These are phyloP conservation scores for Origma solitaria DNA, from an alignment of 2,113 vertebrate species.

Conservation along the genomic window DNA sequence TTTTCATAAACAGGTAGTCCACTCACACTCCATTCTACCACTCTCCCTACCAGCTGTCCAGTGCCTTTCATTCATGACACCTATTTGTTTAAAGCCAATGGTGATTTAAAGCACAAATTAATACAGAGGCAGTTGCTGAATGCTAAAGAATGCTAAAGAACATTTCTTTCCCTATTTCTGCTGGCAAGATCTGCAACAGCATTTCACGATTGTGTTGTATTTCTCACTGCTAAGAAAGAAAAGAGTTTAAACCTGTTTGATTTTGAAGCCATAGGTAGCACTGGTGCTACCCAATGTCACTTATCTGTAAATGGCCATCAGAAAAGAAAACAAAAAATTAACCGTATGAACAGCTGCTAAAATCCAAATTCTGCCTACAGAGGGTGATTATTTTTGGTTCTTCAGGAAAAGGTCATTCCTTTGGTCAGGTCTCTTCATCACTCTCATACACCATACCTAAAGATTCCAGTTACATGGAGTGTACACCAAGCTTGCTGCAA, in stretches of 20 bases:
- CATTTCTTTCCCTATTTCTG: not conserved
- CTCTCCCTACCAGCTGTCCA: not conserved
- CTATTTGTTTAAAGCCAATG: not conserved
- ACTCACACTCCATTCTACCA: not conserved
- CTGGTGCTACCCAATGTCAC: not conserved
- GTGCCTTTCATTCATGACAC: not conserved
- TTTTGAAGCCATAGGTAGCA: not conserved
- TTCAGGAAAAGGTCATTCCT: not conserved
- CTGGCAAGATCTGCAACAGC: not conserved
- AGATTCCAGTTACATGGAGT: not conserved
- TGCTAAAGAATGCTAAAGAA: not conserved
- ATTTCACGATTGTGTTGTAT: not conserved
- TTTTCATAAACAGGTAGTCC: not conserved
- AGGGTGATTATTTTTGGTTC: not conserved
- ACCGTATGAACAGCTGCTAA: not conserved
- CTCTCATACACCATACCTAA: not conserved
- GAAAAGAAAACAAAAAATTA: not conserved
- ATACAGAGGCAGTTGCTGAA: not conserved
- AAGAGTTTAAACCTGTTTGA: not conserved
- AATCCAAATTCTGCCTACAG: not conserved
- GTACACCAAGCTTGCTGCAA: not conserved
- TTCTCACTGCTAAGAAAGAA: not conserved
- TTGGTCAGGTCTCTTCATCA: not conserved
- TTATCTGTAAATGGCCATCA: not conserved
- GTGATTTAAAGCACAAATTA: not conserved